phyloP scores from a whole-genome alignment of 2,113 vertebrate species.

The Stigmatopora argus region DNA sequence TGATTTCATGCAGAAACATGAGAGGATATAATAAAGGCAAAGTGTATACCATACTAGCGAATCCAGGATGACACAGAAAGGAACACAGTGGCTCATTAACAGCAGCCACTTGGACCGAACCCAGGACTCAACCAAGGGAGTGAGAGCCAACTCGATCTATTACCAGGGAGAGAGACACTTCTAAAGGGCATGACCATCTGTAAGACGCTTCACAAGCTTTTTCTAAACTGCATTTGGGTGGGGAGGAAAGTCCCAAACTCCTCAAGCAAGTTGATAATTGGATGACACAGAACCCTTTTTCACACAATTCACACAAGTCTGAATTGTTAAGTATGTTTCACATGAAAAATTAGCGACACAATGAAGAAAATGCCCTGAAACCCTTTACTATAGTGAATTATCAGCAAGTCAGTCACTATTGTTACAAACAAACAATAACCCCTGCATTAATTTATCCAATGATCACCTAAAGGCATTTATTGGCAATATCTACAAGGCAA shows the following conservation, averaged over 20 bases:
- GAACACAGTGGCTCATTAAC: slow-evolving; percentile 66
- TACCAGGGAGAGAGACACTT: slow-evolving; percentile 57
- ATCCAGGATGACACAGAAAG: slow-evolving; percentile 55
- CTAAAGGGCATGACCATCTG: slow-evolving; percentile 65
- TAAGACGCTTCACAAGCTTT: slow-evolving; percentile 40
- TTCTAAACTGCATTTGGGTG: slow-evolving; percentile 26
- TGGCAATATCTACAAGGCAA: too few species aligned
- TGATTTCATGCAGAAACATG: slow-evolving; percentile 46
- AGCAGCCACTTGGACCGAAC: slow-evolving; percentile 58
- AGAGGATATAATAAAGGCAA: slow-evolving; percentile 44
- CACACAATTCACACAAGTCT: slow-evolving; percentile 18
- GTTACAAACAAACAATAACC: too few species aligned
- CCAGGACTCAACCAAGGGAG: slow-evolving; percentile 57
- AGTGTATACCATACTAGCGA: slow-evolving; percentile 37
- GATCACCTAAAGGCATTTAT: too few species aligned
- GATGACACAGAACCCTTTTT: slow-evolving; percentile 25
- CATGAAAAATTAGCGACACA: slow-evolving; percentile 22
- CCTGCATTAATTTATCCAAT: too few species aligned
- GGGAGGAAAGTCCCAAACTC: slow-evolving; percentile 47
- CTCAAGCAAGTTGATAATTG: slow-evolving; percentile 58
- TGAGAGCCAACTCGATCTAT: slow-evolving; percentile 51
- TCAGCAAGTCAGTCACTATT: slow-evolving; percentile 30
- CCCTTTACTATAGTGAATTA: background rate
- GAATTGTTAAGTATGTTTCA: slow-evolving; percentile 41
- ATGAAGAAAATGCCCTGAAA: slow-evolving; percentile 7